Base-by-base conservation (phyloP, 2,888 invertebrate species). In the Dryobotodes eremita region DNA sequence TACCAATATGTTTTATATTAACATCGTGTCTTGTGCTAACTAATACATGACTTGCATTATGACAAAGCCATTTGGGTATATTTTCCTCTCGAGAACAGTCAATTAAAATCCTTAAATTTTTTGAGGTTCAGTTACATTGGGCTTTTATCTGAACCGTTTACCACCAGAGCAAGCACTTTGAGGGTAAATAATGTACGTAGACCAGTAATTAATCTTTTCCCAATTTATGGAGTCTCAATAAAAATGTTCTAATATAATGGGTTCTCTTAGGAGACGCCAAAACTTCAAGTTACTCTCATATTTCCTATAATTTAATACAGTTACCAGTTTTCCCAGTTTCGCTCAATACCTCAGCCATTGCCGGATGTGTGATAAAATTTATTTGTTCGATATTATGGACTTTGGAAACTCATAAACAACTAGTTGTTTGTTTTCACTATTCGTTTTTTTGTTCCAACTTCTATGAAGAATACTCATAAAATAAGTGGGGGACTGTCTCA, bases 391-490 rank as follows among this genome's bases (percentile, higher is more conserved):
- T 88, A 87, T 91, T 90, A 90, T 89, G 86, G 87, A 85, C 85
- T 88, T 87, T 76, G 76, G 77, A 80, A 88, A 88, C 88, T 91
- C 89, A 87, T 92, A 92, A 92, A 92, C 86, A 86, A 87, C 82
- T 80, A 86, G 85, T 86, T 88, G 85, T 89, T 91, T 91, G 90
- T 87, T 89, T 89, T 88, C 79, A 84, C 77, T 84, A 70, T 79
- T 80, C 72, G 53, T 77, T 82, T 81, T 42, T 80, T 89, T 82
- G 62, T 72, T 65, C 57, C 50, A 84, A 84, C 69, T 84, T 81
- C 79, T 62, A 79, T 69, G 36, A 85, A 88, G 71, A 75, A 85
- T 69, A 73, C 78, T 71, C 72, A 85, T 88, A 86, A 89, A 88
- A 89, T 80, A 77, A 86, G 72, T 31, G 69, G 70, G 59, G 71